Percentiles rank a stretch among this genome's conserved stretches.
Conservation (phyloP, 1,140 invertebrate genomes). For the Rhopalosiphum maidis region DNA sequence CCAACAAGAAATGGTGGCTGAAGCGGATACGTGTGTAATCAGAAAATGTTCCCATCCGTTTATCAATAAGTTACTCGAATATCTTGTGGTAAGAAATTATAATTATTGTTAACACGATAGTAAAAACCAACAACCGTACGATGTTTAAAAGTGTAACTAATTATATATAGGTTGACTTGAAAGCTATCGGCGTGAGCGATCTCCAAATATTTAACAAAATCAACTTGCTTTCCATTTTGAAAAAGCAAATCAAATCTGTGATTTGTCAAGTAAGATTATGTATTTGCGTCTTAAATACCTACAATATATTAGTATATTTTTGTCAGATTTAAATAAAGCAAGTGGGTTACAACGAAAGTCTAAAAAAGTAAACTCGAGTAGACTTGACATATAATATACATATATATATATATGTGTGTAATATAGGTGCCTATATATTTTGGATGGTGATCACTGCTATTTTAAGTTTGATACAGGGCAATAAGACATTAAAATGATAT, state of each 20-base stretch:
- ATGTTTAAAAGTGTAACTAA: background rate
- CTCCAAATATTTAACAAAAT: background rate
- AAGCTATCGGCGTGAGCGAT: background rate
- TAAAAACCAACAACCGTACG: no score
- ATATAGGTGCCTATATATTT: no score
- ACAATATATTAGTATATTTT: background rate
- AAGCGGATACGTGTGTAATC: background rate
- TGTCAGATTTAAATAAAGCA: no score
- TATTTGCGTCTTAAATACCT: no score
- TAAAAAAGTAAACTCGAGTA: no score
- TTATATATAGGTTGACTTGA: constrained; percentile 12
- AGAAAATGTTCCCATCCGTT: background rate
- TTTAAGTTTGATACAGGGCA: no score
- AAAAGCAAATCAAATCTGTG: constrained; percentile 23
- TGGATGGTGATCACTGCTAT: no score
- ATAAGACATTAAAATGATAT: no score
- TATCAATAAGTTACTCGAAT: constrained; percentile 23
- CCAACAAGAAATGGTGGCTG: constrained; percentile 7
- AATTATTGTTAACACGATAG: background rate
- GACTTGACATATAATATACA: no score
- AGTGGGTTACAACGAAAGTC: no score
- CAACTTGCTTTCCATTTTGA: constrained; percentile 40
- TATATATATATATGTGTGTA: no score
- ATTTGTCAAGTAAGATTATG: constrained; percentile 27
- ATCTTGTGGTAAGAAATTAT: background rate